Conservation (phyloP, 1,140 invertebrate species). For the Babylonia areolata region DNA sequence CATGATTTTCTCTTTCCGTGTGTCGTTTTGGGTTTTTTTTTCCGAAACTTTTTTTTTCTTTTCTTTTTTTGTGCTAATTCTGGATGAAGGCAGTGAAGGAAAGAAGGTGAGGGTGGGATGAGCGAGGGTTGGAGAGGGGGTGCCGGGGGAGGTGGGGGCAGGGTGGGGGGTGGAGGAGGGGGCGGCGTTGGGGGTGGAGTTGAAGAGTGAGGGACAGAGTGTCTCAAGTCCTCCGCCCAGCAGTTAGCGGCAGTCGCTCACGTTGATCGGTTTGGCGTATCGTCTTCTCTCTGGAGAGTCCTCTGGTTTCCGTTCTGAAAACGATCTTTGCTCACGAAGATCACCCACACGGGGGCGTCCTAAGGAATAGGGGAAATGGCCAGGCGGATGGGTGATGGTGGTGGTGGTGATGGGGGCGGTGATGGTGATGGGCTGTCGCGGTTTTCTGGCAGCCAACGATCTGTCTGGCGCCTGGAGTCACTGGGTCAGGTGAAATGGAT, state of each 20-base stretch:
- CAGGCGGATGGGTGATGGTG: not conserved
- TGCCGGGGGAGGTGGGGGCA: too few relatives aligned
- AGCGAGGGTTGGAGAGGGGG: too few relatives aligned
- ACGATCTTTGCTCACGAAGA: not conserved
- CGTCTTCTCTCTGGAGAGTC: not conserved
- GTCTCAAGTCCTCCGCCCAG: too few relatives aligned
- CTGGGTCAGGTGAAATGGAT: not conserved
- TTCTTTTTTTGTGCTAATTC: too few relatives aligned
- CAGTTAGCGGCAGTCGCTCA: not conserved
- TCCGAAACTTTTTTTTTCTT: not conserved
- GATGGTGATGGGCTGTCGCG: not conserved
- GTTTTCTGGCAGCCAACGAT: not conserved
- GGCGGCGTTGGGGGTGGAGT: not conserved
- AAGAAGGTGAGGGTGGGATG: too few relatives aligned
- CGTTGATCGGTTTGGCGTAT: not conserved
- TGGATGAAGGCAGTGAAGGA: too few relatives aligned
- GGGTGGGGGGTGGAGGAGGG: too few relatives aligned
- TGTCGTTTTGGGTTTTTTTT: not conserved
- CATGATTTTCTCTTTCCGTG: conserved; percentile 7
- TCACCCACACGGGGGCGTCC: not conserved
- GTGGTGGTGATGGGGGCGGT: not conserved
- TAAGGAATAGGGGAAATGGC: too few relatives aligned
- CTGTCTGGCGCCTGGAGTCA: too few relatives aligned
- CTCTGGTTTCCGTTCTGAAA: not conserved
- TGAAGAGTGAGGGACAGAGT: not conserved